These are phyloP conservation scores for Phalloptychus januarius DNA, from an alignment of 2,797 vertebrate species.

Conservation along the genomic window DNA sequence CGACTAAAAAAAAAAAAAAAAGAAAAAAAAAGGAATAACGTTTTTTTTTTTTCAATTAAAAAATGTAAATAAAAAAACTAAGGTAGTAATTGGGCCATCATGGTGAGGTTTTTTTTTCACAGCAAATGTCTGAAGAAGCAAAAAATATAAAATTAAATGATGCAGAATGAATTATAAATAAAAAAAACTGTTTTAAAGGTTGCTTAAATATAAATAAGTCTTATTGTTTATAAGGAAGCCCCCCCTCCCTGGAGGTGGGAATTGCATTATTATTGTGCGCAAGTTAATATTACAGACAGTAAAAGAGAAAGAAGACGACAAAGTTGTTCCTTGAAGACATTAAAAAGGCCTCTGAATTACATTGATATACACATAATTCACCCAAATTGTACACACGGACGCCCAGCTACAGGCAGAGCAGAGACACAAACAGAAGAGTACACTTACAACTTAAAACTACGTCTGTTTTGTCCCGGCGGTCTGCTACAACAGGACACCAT, in stretches of 20 bases:
- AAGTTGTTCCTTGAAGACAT: slow-evolving; percentile 61
- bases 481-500: slow-evolving; percentile 60
- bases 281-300: slow-evolving; percentile 35
- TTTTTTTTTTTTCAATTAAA: background rate
- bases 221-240: slow-evolving; percentile 6
- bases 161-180: background rate
- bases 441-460: slow-evolving; percentile 31
- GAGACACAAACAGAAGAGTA: slow-evolving; percentile 21
- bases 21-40: background rate
- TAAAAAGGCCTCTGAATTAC: slow-evolving; percentile 73
- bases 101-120: background rate
- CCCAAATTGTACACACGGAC: slow-evolving; percentile 41
- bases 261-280: slow-evolving; percentile 30
- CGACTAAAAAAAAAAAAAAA: background rate
- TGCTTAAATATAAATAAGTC: slow-evolving; percentile 3
- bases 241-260: background rate
- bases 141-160: background rate
- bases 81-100: background rate
- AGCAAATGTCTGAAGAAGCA: background rate
- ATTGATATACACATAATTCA: slow-evolving; percentile 67
- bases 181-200: background rate
- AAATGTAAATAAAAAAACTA: background rate
- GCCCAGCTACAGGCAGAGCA: slow-evolving; percentile 48
- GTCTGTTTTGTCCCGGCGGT: slow-evolving; percentile 48
- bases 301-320: slow-evolving; percentile 1